Evolutionary conservation across 2,113 vertebrate genomes (phyloP).

Genomic region (Zapornia atra): DNA sequence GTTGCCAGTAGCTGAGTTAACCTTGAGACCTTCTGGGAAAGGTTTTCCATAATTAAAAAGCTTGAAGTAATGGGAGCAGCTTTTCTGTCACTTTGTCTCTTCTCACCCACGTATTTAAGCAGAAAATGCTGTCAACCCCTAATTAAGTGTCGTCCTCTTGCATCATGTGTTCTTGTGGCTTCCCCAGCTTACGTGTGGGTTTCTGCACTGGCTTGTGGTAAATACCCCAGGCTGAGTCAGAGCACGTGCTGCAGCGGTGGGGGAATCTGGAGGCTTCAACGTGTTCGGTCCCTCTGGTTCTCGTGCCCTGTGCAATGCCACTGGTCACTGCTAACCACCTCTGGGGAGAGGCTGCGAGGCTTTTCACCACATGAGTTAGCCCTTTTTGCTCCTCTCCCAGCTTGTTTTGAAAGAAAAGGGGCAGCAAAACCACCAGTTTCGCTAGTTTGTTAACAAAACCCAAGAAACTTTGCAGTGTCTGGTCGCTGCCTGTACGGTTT

Average conservation of each 20-base stretch:
- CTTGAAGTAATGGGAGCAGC: background rate
- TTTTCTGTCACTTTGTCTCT: background rate
- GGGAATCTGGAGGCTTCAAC: background rate
- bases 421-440: background rate
- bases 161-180: background rate
- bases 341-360: accelerated
- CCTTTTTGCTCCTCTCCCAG: background rate
- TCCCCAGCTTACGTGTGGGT: slow-evolving; percentile 7
- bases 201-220: slow-evolving; percentile 18
- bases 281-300: accelerated
- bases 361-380: accelerated
- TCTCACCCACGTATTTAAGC: background rate
- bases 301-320: accelerated
- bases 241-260: background rate
- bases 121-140: slow-evolving; percentile 12
- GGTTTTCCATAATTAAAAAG: background rate
- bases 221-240: background rate
- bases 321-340: background rate
- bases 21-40: background rate
- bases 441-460: background rate
- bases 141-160: background rate
- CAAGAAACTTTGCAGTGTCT: background rate
- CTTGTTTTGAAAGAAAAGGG: background rate
- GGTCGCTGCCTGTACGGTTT: accelerated
- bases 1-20: background rate